Evolutionary conservation across 2,113 vertebrate genomes (phyloP).

Genomic region (Laticauda laticaudata): DNA sequence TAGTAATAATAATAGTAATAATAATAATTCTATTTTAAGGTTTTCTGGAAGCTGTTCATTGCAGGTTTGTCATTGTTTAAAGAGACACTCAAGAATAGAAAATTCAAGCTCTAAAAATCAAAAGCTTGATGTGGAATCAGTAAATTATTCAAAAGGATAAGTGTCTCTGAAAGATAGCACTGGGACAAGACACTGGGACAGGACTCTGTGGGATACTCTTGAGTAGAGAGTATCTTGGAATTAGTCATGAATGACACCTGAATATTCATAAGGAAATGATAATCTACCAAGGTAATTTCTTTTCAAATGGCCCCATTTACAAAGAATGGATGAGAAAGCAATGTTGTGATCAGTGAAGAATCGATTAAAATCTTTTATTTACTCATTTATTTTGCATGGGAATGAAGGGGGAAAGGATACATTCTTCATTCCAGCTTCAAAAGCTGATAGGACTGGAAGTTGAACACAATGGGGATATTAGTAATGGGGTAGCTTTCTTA

Average conservation of each 20-base stretch:
- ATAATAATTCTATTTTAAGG: constrained; percentile 25
- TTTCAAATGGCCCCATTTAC: not conserved
- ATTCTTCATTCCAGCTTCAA: not conserved
- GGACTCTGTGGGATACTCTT: not conserved
- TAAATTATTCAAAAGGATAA: not conserved
- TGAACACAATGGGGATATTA: not conserved
- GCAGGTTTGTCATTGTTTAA: constrained; percentile 59
- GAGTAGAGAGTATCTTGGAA: not conserved
- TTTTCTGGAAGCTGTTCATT: constrained; percentile 58
- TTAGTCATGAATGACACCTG: no score
- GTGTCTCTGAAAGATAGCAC: not conserved
- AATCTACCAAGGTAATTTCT: not conserved
- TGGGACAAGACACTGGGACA: not conserved
- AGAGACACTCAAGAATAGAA: constrained; percentile 36
- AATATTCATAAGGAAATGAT: no score
- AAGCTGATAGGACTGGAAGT: not conserved
- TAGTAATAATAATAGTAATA: no score
- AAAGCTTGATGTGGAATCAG: constrained; percentile 49
- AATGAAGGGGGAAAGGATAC: not conserved
- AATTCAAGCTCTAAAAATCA: constrained; percentile 48
- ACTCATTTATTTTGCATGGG: not conserved
- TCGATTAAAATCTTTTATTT: not conserved
- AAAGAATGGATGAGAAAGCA: not conserved
- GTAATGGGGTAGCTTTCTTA: not conserved
- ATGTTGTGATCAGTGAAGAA: not conserved